Percentiles rank a stretch among this genome's conserved stretches.
Conservation (phyloP, 2,888 invertebrate genomes). For the Athetis lepigone region DNA sequence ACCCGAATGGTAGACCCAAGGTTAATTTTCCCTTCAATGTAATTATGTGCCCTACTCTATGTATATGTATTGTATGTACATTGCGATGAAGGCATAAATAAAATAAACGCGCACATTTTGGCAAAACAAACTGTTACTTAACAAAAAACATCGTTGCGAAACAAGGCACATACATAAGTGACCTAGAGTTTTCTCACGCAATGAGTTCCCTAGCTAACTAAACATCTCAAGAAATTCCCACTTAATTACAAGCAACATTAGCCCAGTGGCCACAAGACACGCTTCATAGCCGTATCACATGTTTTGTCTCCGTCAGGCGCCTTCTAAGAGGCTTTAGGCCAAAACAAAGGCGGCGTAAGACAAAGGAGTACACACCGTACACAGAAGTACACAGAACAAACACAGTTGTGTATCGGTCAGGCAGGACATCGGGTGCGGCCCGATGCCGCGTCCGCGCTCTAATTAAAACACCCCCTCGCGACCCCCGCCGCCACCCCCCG, state of each 20-base stretch:
- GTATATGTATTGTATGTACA: no score
- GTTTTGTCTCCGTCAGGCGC: conserved; percentile 51
- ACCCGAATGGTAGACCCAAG: neutral
- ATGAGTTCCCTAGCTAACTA: conserved; percentile 19
- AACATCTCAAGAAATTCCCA: conserved; percentile 38
- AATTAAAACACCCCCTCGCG: conserved; percentile 85
- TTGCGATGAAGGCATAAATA: no score
- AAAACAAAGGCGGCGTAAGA: conserved; percentile 65
- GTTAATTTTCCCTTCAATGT: neutral
- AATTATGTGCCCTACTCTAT: no score
- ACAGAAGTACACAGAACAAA: conserved; percentile 63
- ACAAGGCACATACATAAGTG: conserved; percentile 7
- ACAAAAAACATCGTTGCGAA: neutral
- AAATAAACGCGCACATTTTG: neutral
- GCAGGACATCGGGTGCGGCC: conserved; percentile 68
- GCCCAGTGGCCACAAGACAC: conserved; percentile 29
- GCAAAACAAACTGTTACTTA: neutral
- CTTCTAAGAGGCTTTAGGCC: conserved; percentile 59
- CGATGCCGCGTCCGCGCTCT: conserved; percentile 85
- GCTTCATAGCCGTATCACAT: conserved; percentile 46
- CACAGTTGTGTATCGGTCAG: conserved; percentile 69
- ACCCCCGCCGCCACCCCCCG: conserved; percentile 63
- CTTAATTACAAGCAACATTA: conserved; percentile 49
- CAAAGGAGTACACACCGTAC: conserved; percentile 61
- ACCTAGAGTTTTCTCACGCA: conserved; percentile 3